Percentiles rank a stretch among this genome's conserved stretches.
Evolutionary conservation across 2,113 vertebrate species (phyloP).

Genomic region (Phaetusa simplex): DNA sequence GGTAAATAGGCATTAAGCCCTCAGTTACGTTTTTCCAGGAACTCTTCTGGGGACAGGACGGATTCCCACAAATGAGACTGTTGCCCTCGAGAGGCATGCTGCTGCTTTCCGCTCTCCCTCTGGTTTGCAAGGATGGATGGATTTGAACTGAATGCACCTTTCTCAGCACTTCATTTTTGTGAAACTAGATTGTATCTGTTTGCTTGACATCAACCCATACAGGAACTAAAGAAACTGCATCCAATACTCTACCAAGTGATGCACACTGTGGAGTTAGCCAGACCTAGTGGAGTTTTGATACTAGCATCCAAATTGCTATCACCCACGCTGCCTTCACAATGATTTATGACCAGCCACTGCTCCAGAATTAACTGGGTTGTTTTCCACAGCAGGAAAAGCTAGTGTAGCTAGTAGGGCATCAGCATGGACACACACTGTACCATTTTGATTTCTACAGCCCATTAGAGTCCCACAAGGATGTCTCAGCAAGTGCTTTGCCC

Average conservation of each 20-base stretch:
- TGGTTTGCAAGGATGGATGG: not conserved
- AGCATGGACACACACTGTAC: not conserved
- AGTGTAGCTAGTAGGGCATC: not conserved
- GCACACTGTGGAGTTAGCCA: not conserved
- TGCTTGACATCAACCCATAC: not conserved
- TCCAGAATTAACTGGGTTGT: not conserved
- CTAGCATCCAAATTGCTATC: not conserved
- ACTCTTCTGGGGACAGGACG: not conserved
- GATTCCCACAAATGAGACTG: not conserved
- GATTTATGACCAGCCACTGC: not conserved
- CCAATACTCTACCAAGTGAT: not conserved
- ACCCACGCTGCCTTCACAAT: not conserved
- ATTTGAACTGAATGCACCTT: not conserved
- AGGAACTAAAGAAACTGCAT: not conserved
- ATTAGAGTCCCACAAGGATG: not conserved
- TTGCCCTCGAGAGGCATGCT: not conserved
- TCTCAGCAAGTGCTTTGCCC: not conserved
- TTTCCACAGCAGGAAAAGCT: constrained; percentile 1
- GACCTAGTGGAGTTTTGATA: not conserved
- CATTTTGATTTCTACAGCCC: not conserved
- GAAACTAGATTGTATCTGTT: not conserved
- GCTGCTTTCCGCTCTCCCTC: not conserved
- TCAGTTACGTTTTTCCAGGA: not conserved
- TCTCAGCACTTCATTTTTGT: not conserved
- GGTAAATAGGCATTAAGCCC: not conserved